phyloP scores from a whole-genome alignment of 2,113 vertebrate genomes.

The Bucco capensis region DNA sequence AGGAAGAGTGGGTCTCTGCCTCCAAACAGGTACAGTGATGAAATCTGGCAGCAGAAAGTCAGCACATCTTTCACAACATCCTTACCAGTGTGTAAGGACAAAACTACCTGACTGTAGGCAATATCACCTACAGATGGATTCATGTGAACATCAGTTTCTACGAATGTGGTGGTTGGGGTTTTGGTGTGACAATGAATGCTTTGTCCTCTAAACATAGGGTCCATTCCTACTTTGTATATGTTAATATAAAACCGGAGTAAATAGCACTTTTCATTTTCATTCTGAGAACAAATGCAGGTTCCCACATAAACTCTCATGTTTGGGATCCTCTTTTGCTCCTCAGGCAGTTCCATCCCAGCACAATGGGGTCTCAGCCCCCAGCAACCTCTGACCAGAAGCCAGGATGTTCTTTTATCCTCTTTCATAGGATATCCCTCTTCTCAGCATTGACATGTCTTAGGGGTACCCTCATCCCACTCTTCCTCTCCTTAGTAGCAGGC shows the following conservation, averaged over 20 bases:
- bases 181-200: neutral
- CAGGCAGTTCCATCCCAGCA: neutral
- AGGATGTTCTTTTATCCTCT: neutral
- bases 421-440: neutral
- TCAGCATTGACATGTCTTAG: neutral
- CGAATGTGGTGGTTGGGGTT: rapidly evolving
- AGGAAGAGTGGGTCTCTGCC: neutral
- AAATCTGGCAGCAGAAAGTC: neutral
- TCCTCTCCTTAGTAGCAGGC: neutral
- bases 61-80: neutral
- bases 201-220: neutral
- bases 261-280: neutral
- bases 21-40: neutral
- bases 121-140: neutral
- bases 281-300: neutral
- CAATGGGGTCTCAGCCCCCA: neutral
- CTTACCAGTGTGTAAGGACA: neutral
- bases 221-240: neutral
- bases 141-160: neutral
- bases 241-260: neutral
- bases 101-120: neutral
- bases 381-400: neutral
- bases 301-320: neutral
- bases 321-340: neutral
- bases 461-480: neutral